phyloP scores from a whole-genome alignment of 2,113 vertebrate species.

The Octodon degus region DNA sequence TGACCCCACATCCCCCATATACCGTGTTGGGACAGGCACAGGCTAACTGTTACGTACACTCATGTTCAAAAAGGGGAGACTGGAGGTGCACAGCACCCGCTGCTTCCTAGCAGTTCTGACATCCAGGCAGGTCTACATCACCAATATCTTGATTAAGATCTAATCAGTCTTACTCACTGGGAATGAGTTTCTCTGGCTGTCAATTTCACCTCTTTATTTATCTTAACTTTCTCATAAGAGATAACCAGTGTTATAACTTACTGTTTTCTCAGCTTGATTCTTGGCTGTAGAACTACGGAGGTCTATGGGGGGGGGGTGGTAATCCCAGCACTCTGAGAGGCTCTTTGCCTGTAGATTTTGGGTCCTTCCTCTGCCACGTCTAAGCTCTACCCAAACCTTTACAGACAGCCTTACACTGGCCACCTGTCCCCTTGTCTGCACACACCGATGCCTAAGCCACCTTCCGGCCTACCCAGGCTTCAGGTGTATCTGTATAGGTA shows the following conservation, averaged over 20 bases:
- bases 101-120: background rate
- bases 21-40: background rate
- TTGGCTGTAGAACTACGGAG: background rate
- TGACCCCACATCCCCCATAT: background rate
- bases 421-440: background rate
- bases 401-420: background rate
- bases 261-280: background rate
- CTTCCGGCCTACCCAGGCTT: background rate
- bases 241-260: background rate
- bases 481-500: background rate
- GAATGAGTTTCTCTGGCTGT: background rate
- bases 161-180: background rate
- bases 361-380: background rate
- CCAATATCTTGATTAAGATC: background rate
- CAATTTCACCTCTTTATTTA: background rate
- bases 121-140: background rate
- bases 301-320: background rate
- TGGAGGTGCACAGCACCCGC: background rate
- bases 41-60: background rate
- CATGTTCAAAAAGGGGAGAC: background rate
- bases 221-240: background rate
- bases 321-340: background rate
- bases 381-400: background rate
- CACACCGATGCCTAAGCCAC: background rate
- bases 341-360: background rate